phyloP scores from a whole-genome alignment of 2,113 vertebrate species.

The Maccullochella peelii region DNA sequence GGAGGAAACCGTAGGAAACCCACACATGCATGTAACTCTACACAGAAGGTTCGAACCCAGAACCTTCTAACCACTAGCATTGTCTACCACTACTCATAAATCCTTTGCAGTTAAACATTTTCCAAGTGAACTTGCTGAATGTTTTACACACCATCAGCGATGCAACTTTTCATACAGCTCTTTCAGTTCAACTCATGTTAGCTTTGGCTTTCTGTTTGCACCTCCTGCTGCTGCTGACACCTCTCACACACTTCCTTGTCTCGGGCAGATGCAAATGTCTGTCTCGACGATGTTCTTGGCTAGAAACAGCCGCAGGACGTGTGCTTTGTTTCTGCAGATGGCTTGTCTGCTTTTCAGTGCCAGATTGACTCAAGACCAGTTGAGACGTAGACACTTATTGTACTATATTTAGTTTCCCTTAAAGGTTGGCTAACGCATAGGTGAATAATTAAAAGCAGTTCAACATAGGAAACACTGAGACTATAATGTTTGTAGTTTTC shows the following conservation, averaged over 20 bases:
- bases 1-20: background rate
- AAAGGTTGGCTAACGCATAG: slow-evolving; percentile 29
- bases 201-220: slow-evolving; percentile 53
- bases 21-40: background rate
- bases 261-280: slow-evolving; percentile 75
- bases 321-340: slow-evolving; percentile 57
- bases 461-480: slow-evolving; percentile 6
- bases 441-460: slow-evolving; percentile 43
- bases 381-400: slow-evolving; percentile 41
- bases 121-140: slow-evolving; percentile 34
- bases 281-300: slow-evolving; percentile 63
- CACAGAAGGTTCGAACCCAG: background rate
- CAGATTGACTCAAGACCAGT: slow-evolving; percentile 57
- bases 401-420: slow-evolving; percentile 58
- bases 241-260: slow-evolving; percentile 59
- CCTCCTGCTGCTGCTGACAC: slow-evolving; percentile 57
- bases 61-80: background rate
- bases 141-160: slow-evolving; percentile 28
- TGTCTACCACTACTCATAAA: slow-evolving; percentile 1
- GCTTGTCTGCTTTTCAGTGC: slow-evolving; percentile 47
- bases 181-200: slow-evolving; percentile 47
- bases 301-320: slow-evolving; percentile 65
- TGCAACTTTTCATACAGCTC: slow-evolving; percentile 29
- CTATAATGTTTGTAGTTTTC: slow-evolving; percentile 1
- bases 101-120: slow-evolving; percentile 27